Base-by-base conservation (phyloP, 64 coral and sea anemone genomes). In the Actinia tenebrosa region DNA sequence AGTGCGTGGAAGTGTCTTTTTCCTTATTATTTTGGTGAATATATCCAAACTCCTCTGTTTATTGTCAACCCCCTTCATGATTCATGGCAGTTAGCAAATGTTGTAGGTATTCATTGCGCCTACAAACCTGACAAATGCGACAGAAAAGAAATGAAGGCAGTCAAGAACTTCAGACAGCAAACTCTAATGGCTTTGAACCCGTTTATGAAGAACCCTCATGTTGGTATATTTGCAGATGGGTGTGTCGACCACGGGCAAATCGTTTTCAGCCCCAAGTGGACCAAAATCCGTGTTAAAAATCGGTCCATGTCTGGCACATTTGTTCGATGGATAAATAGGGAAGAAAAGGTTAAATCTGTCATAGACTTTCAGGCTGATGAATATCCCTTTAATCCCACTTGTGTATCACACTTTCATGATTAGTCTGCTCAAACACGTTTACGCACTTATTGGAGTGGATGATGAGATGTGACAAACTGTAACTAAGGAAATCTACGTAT, bases 201-300 rank as follows among this genome's bases (percentile, higher is more conserved):
- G 17, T 55, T 97, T 19, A 58, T 82, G 0, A 77, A 62, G 7
- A 87, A 86, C 62, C 71, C 84, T 25, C 90, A 79, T 26, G n/a
- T 80, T 17, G 77, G 80, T 2, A 58, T 97, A n/a, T 97, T 90
- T 80, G 94, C 88, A 2, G 91, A 97, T 88, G 91, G 84, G 3
- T 97, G 94, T 81, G 55, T 97, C 79, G 88, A 93, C 78, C 94
- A 97, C 75, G 94, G 94, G 3, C 94, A 97, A 71, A 85, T 92
- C 0, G 86, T 93, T 8, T 90, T 83, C 46, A 84, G 61, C 27
- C 64, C 77, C 27, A 86, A 86, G 16, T 92, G 90, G 90, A 92
- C 86, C 10, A 5, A 78, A 13, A 92, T 92, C 3, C 72, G 19
- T 10, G 90, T 92, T n/a, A 82, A 54, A 17, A 78, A 88, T 7